Evolutionary conservation across 2,888 invertebrate genomes (phyloP), one percentile per base, ranked within the genome.

Genomic region (Xestia ashworthii): DNA sequence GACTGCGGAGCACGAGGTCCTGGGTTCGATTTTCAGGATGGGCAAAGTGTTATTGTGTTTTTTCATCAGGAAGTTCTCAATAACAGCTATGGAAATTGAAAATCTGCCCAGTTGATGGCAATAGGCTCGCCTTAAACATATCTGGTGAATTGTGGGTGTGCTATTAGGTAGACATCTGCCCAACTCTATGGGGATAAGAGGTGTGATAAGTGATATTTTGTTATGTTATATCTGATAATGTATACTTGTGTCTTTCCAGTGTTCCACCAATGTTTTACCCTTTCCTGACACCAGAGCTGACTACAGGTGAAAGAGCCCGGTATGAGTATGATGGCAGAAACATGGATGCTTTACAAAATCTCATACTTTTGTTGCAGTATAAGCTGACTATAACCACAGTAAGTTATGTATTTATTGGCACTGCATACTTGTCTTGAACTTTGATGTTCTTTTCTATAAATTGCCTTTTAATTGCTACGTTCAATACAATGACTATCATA

Each of bases 251-350:
- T 69, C 74, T 44, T 94, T 94, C 67, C 90, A 98, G 98, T 93
- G 97, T 99, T 87, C 99, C 99, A n/a, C 96, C 97, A 41, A 97
- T 96, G 76, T 98, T 98, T 92, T 98, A 98, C 90, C 97, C 97
- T 73, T 97, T 98, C 90, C 94, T 99, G 50, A 97, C 98, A 69
- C 97, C 97, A 5, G 95, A 97, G 11, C 92, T 97, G 71, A 96
- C 96, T 58, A 94, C 97, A 71, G 96, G 95, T 3, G 94, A 97
- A 80, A 93, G 92, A 25, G 95, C 97, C 68, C 93, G 95, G 70
- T 94, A 97, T 79, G 96, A 97, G 72, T 98, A 97, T 93, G 97
- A 98, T 85, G 98, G 98, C 19, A 97, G 97, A 88, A 98, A 99
- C 91, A 98, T 99, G 97, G 98, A 98, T 85, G 98, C 98, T 3